phyloP scores from a whole-genome alignment of 2,888 invertebrate genomes.

The Tineola bisselliella region DNA sequence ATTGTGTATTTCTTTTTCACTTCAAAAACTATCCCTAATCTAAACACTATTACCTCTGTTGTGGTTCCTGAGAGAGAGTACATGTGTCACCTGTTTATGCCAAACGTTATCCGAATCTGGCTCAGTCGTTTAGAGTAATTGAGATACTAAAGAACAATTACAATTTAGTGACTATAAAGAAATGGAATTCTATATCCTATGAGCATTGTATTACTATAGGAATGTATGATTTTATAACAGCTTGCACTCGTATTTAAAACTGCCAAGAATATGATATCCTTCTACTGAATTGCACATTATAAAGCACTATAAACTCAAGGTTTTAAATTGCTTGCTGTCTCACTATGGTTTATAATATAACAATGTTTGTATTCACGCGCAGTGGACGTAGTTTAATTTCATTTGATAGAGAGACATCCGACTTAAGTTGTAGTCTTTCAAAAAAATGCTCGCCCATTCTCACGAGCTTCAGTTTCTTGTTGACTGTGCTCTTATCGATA shows the following conservation, averaged over 20 bases:
- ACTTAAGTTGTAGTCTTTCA: neutral
- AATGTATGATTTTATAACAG: neutral
- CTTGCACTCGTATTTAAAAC: neutral
- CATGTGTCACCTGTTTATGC: too few species aligned
- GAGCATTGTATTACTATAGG: neutral
- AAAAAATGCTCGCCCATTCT: neutral
- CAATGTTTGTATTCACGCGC: neutral
- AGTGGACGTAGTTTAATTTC: neutral
- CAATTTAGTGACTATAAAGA: neutral
- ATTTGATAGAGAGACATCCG: neutral
- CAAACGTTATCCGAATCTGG: too few species aligned
- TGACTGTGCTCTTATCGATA: slow-evolving; percentile 10
- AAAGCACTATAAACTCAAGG: neutral
- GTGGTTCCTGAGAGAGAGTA: too few species aligned
- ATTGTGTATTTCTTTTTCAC: too few species aligned
- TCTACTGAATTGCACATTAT: neutral
- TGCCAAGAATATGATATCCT: neutral
- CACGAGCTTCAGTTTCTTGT: slow-evolving; percentile 9
- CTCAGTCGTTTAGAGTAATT: too few species aligned
- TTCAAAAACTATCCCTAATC: too few species aligned
- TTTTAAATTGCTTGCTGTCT: neutral
- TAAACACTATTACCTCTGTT: too few species aligned
- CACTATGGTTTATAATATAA: neutral
- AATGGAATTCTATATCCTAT: neutral
- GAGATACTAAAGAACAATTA: too few species aligned